These are phyloP conservation scores for Eurytoma adleriae DNA, from an alignment of 2,888 invertebrate species.

Conservation along the genomic window DNA sequence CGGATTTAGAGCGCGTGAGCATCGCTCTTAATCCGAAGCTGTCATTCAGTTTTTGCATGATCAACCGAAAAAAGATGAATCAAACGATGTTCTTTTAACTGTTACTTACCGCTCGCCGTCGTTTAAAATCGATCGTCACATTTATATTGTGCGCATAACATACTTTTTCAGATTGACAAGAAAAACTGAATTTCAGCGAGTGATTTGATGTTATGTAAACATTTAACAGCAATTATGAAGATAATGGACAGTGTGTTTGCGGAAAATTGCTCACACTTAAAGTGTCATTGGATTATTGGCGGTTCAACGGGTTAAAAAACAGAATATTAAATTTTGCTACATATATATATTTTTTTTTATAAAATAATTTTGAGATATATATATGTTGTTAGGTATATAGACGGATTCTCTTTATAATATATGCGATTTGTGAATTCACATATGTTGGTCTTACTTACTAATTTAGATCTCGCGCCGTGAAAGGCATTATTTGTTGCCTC, in stretches of 20 bases:
- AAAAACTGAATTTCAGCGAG: slow-evolving; percentile 19
- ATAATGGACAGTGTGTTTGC: slow-evolving; percentile 12
- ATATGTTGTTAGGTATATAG: neutral
- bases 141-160: no score
- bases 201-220: neutral
- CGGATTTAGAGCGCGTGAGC: no score
- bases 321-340: neutral
- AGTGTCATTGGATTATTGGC: neutral
- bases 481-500: slow-evolving; percentile 77
- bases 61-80: no score
- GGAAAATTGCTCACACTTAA: neutral
- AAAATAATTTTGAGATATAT: neutral
- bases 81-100: no score
- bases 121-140: no score
- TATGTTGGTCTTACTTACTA: slow-evolving; percentile 74
- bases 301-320: no score
- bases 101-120: no score
- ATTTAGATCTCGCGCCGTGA: slow-evolving; percentile 76
- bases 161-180: neutral
- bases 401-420: slow-evolving; percentile 20
- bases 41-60: no score
- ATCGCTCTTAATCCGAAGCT: no score
- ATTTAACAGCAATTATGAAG: slow-evolving; percentile 2
- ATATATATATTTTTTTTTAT: neutral
- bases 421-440: slow-evolving; percentile 65